Evolutionary conservation across 2,797 vertebrate genomes (phyloP).

Genomic region (Schizopygopsis malacanthus): DNA sequence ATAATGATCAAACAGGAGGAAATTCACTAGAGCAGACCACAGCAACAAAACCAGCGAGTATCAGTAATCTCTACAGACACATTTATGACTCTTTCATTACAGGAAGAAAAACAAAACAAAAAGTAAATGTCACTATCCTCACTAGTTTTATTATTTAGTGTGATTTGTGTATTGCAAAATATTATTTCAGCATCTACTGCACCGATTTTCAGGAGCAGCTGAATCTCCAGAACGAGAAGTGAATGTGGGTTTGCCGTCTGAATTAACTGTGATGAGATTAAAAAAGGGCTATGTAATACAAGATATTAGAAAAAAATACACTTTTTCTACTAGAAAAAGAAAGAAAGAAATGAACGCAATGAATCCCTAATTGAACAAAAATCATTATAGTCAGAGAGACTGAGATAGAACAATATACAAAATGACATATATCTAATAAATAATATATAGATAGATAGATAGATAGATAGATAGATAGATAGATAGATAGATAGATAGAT

Average conservation of each 20-base stretch:
- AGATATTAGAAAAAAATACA: not conserved
- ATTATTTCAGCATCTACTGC: not conserved
- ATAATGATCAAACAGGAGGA: slow-evolving; percentile 56
- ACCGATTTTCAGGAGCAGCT: not conserved
- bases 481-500: not conserved
- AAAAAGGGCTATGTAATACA: not conserved
- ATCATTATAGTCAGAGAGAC: not conserved
- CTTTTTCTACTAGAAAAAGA: not conserved
- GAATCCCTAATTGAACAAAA: not conserved
- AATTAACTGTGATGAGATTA: not conserved
- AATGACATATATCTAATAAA: not conserved
- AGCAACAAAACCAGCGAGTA: slow-evolving; percentile 5
- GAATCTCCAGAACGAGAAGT: not conserved
- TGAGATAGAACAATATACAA: not conserved
- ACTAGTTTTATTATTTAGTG: slow-evolving; percentile 7
- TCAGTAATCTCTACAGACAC: slow-evolving; percentile 15
- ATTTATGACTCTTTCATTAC: not conserved
- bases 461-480: not conserved
- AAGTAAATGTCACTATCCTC: not conserved
- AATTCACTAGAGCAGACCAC: slow-evolving; percentile 51
- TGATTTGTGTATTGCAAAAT: not conserved
- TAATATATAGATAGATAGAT: not conserved
- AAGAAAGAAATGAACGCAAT: not conserved
- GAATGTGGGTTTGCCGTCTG: not conserved
- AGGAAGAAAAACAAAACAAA: not conserved